Evolutionary conservation across 1,140 invertebrate genomes (phyloP).

Genomic region (Alviniconcha marisindica): DNA sequence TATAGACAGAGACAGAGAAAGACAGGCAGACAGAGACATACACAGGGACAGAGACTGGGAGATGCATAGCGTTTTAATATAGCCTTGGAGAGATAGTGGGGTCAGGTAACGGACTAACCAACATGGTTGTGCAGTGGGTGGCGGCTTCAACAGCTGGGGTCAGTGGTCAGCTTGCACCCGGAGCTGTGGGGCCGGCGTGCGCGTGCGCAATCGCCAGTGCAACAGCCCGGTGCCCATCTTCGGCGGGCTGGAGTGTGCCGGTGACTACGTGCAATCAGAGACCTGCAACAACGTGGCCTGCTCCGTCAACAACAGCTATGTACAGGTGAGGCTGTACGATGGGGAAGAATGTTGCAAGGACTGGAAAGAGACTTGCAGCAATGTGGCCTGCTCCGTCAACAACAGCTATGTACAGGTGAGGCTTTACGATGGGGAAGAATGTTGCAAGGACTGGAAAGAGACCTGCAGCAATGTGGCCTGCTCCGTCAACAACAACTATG

Average conservation of each 20-base stretch:
- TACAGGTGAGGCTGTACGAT: background rate
- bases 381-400: no score
- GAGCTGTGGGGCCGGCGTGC: conserved; percentile 1
- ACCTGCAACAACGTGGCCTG: conserved; percentile 18
- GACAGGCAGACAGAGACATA: no score
- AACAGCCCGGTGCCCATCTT: conserved; percentile 6
- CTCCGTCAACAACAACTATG: conserved; percentile 1
- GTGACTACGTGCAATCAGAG: background rate
- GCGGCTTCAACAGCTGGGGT: conserved; percentile 15
- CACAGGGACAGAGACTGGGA: no score
- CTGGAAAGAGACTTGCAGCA: no score
- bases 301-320: background rate
- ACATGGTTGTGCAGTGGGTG: conserved; percentile 7
- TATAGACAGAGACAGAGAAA: no score
- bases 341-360: no score
- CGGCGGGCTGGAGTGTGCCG: background rate
- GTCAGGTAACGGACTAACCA: no score
- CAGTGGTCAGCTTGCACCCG: background rate
- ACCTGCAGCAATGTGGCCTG: conserved; percentile 15
- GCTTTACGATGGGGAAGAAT: background rate
- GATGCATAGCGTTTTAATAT: no score
- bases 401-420: no score
- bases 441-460: background rate
- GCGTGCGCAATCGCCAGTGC: conserved; percentile 13
- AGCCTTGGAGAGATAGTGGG: no score